Evolutionary conservation across 2,113 vertebrate species (phyloP), one percentile per base, ranked within the genome.

Genomic region (Arvicanthis niloticus): DNA sequence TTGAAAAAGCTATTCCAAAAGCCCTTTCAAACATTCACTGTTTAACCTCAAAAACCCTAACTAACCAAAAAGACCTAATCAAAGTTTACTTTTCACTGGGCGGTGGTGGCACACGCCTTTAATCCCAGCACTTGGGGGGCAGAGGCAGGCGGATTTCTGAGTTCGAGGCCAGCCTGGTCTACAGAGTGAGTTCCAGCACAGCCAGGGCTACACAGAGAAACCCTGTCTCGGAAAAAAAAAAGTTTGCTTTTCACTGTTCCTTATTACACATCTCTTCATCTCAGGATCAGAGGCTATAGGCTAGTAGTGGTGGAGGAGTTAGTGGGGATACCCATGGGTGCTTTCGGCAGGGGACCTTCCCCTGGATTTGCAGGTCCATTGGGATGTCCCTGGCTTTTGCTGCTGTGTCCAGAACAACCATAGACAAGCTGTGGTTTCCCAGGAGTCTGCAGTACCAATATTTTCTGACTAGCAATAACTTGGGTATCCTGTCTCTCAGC

Each of bases 391-490:
- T 85, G 10, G 11, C 34, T 56, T 16, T 68, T 13, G n/a, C 13
- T 60, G 13, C 34, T 62, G 78, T 37, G 26, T 84, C 75, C 80
- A 9, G 1, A 7, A 58, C 0, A 80, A 81, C 91, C 96, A 94
- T 89, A 92, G 89, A 58, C 12, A 51, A 89, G 76, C 68, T 22
- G 12, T 13, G 67, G 26, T 34, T 19, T n/a, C 9, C 62, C 85
- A 94, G 96, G 97, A 97, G 37, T 12, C 7, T 0, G 0, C 21
- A 2, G 56, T 24, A 21, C 26, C 19, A 0, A 0, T 4, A n/a
- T 70, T 3, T 40, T 58, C 62, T 37, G 19, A 9, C 45, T 19
- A 34, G 2, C 0, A 0, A 37, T 1, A 72, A 48, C 11, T 82
- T 40, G 62, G 21, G 45, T 12, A 22, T 34, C 40, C n/a, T 13